phyloP scores from a whole-genome alignment of 2,113 vertebrate genomes.

The Esox niger region DNA sequence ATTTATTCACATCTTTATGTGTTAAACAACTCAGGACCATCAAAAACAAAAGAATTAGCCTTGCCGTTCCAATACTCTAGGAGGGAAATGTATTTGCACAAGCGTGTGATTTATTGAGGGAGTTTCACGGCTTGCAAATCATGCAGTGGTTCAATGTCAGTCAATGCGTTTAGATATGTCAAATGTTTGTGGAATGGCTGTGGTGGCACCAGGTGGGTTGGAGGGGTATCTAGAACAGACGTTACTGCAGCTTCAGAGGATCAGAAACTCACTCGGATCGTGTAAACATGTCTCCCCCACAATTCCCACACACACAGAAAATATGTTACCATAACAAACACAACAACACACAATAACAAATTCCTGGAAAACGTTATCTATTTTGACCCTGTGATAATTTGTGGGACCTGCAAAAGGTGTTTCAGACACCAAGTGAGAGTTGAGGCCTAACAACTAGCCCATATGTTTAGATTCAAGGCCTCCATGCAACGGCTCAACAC shows the following conservation, averaged over 20 bases:
- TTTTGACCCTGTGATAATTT: slow-evolving; percentile 20
- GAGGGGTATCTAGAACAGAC: neutral
- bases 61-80: too few species aligned
- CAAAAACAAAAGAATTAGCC: too few species aligned
- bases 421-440: neutral
- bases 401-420: neutral
- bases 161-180: slow-evolving; percentile 7
- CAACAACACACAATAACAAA: slow-evolving; percentile 4
- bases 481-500: neutral
- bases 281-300: neutral
- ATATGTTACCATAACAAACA: slow-evolving; percentile 5
- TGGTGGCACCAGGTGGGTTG: neutral
- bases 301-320: neutral
- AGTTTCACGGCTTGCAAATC: slow-evolving; percentile 7
- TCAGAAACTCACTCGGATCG: slow-evolving; percentile 4
- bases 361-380: slow-evolving; percentile 3
- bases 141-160: slow-evolving; percentile 45
- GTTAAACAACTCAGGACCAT: too few species aligned
- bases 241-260: neutral
- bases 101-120: neutral
- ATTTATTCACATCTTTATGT: too few species aligned
- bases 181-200: neutral
- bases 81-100: too few species aligned
- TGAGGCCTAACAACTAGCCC: neutral
- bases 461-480: neutral